Conservation (phyloP, 2,113 vertebrate species). For the Colius striatus region DNA sequence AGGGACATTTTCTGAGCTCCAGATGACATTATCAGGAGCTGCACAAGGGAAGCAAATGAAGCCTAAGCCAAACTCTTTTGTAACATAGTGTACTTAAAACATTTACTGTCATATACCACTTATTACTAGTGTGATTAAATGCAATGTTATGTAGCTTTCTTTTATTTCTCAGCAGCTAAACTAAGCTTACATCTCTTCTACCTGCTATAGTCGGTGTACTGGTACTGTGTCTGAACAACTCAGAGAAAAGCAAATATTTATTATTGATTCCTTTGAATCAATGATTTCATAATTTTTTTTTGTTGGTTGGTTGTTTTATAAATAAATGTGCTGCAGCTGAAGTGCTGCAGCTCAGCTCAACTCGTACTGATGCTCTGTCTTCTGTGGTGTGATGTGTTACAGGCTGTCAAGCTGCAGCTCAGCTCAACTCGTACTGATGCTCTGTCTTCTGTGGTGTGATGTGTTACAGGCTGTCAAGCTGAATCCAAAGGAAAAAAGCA, state of each 20-base stretch:
- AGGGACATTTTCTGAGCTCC: not conserved
- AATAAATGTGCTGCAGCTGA: conserved; percentile 66
- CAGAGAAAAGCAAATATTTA: conserved; percentile 75
- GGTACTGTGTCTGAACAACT: conserved; percentile 67
- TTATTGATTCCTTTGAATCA: conserved; percentile 74
- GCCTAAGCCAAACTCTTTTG: conserved; percentile 57
- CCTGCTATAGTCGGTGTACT: conserved; percentile 55
- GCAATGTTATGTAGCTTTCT: conserved; percentile 40
- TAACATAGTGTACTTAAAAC: conserved; percentile 69
- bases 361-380: not conserved
- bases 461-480: not conserved
- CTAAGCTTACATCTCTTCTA: conserved; percentile 57
- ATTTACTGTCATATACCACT: conserved; percentile 71
- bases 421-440: not conserved
- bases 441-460: not conserved
- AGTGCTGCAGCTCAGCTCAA: conserved; percentile 40
- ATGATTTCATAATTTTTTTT: conserved; percentile 57
- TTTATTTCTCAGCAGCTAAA: conserved; percentile 61
- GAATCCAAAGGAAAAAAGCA: not conserved
- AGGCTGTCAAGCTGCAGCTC: conserved; percentile 37
- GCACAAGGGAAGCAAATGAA: conserved; percentile 53
- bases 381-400: not conserved
- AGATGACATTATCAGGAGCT: not conserved
- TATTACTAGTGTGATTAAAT: conserved; percentile 58
- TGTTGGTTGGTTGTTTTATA: conserved; percentile 62